phyloP scores from a whole-genome alignment of 2,797 vertebrate species.

The Notamacropus eugenii region DNA sequence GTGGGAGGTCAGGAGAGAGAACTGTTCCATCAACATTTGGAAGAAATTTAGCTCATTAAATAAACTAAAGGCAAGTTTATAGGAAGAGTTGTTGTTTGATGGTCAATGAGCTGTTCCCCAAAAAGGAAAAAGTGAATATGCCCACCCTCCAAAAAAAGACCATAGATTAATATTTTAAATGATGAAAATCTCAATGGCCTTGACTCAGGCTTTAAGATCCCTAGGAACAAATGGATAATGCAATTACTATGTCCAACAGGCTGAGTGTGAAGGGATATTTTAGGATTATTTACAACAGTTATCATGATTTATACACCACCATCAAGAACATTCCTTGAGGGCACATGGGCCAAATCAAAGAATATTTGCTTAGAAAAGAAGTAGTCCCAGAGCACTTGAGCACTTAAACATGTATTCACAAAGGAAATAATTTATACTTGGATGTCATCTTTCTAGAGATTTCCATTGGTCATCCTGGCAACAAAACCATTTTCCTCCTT shows the following conservation, averaged over 20 bases:
- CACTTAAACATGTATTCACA: slow-evolving; percentile 45
- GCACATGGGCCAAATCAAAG: slow-evolving; percentile 47
- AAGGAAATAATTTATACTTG: slow-evolving; percentile 57
- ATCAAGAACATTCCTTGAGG: slow-evolving; percentile 67
- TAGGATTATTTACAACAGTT: slow-evolving; percentile 43
- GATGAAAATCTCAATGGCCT: slow-evolving; percentile 1
- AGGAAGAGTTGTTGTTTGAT: slow-evolving; percentile 2
- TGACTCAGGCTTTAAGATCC: slow-evolving; percentile 27
- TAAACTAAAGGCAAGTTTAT: slow-evolving; percentile 9
- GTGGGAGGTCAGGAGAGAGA: background rate
- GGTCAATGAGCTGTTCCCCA: background rate
- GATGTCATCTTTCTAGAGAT: slow-evolving; percentile 67
- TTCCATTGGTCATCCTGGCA: slow-evolving; percentile 48
- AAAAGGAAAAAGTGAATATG: background rate
- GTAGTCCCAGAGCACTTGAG: slow-evolving; percentile 33
- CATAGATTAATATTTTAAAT: accelerated
- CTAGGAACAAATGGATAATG: slow-evolving; percentile 1
- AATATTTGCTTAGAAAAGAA: slow-evolving; percentile 31
- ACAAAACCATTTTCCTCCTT: slow-evolving; percentile 46
- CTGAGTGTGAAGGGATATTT: slow-evolving; percentile 54
- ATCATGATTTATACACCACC: slow-evolving; percentile 61
- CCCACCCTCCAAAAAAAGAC: background rate
- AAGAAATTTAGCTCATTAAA: slow-evolving; percentile 44
- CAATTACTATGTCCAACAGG: slow-evolving; percentile 27
- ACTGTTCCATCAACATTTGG: slow-evolving; percentile 41